Evolutionary conservation across 2,797 vertebrate species (phyloP).

Genomic region (Tangara arthus): DNA sequence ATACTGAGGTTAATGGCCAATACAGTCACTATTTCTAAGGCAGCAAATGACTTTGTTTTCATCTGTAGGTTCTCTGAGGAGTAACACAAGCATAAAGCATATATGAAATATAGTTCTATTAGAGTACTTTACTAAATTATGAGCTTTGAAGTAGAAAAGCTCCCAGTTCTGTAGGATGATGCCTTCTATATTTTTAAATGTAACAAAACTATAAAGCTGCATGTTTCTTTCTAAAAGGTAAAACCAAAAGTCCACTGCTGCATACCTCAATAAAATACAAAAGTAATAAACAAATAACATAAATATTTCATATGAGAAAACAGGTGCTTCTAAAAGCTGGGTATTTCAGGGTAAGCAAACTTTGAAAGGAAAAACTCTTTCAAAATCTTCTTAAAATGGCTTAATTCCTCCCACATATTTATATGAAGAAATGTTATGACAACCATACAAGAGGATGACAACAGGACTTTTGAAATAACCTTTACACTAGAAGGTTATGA

Average conservation of each 20-base stretch:
- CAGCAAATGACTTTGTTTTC: constrained; percentile 69
- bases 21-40: constrained; percentile 53
- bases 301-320: constrained; percentile 18
- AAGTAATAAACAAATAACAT: neutral
- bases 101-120: constrained; percentile 68
- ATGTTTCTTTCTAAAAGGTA: constrained; percentile 53
- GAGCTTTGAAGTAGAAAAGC: constrained; percentile 68
- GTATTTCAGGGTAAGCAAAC: neutral
- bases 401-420: neutral
- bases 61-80: constrained; percentile 59
- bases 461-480: neutral
- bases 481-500: neutral
- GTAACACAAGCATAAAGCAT: constrained; percentile 61
- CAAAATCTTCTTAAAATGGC: neutral
- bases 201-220: constrained; percentile 34
- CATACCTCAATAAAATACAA: constrained; percentile 33
- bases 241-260: constrained; percentile 37
- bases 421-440: neutral
- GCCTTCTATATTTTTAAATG: constrained; percentile 62
- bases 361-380: neutral
- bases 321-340: neutral
- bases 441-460: neutral
- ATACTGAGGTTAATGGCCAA: constrained; percentile 67
- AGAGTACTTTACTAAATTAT: constrained; percentile 67
- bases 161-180: constrained; percentile 57